Percentiles rank a stretch among this genome's conserved stretches.
phyloP scores from a whole-genome alignment of 2,888 invertebrate species.

The Calephelis perditalis region DNA sequence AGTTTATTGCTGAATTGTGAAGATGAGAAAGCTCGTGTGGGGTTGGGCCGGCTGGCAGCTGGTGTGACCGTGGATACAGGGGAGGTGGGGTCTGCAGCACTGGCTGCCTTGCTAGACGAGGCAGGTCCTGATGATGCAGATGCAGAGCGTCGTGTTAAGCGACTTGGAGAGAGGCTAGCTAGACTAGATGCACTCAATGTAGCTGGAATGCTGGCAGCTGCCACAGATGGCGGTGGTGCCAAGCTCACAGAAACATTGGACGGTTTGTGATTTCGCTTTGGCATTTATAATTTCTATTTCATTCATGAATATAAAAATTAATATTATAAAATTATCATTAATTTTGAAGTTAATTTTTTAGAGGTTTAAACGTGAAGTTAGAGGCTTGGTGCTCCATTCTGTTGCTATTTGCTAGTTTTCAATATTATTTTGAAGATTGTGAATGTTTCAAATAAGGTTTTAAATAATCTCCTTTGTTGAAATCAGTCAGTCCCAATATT shows the following conservation, averaged over 20 bases:
- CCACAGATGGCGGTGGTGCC: slow-evolving; percentile 85
- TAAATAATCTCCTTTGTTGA: not conserved
- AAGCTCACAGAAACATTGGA: slow-evolving; percentile 74
- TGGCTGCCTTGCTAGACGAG: slow-evolving; percentile 81
- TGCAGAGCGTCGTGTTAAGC: slow-evolving; percentile 83
- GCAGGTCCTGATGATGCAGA: slow-evolving; percentile 93
- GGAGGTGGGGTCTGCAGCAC: slow-evolving; percentile 86
- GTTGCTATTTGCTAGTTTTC: no score
- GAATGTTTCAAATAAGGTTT: slow-evolving; percentile 36
- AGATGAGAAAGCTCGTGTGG: slow-evolving; percentile 30
- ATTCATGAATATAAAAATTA: no score
- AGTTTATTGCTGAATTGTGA: slow-evolving; percentile 33
- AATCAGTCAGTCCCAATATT: no score
- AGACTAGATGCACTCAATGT: slow-evolving; percentile 81
- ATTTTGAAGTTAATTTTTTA: no score
- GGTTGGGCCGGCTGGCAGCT: slow-evolving; percentile 37
- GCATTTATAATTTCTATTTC: not conserved
- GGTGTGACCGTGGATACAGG: slow-evolving; percentile 64
- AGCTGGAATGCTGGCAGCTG: slow-evolving; percentile 85
- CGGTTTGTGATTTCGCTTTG: slow-evolving; percentile 27
- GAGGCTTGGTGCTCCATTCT: no score
- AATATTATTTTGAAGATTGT: no score
- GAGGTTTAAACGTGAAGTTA: no score
- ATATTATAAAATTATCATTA: no score
- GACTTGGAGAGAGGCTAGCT: slow-evolving; percentile 89